These are phyloP conservation scores for Eustalomyia histrio DNA, from an alignment of 2,888 invertebrate genomes.

Conservation along the genomic window DNA sequence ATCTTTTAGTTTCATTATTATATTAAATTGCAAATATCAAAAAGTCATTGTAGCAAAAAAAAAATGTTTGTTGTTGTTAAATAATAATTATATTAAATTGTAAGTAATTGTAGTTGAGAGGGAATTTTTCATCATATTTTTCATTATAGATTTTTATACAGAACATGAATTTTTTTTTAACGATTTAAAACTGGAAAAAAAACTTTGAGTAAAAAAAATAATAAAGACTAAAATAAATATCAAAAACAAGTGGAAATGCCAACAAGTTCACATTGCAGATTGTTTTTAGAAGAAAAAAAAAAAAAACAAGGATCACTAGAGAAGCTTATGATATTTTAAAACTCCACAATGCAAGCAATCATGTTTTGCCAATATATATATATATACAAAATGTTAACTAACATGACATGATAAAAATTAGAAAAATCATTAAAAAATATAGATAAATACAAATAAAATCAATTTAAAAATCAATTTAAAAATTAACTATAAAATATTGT, in stretches of 20 bases:
- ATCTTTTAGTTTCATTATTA: too few species aligned
- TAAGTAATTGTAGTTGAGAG: too few species aligned
- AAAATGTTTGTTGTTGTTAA: too few species aligned
- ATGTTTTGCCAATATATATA: slow-evolving; percentile 6
- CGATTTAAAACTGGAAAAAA: too few species aligned
- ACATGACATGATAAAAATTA: slow-evolving; percentile 20
- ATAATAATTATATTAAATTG: too few species aligned
- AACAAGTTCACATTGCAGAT: slow-evolving; percentile 52
- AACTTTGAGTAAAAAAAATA: too few species aligned
- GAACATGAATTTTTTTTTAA: too few species aligned
- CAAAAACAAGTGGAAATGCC: slow-evolving; percentile 60
- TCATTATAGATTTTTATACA: too few species aligned
- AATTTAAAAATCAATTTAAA: neutral
- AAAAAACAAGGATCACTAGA: slow-evolving; percentile 43
- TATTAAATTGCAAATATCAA: too few species aligned
- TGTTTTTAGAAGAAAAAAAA: slow-evolving; percentile 3
- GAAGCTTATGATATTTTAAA: slow-evolving; percentile 51
- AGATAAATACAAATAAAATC: neutral
- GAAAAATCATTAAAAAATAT: slow-evolving; percentile 10
- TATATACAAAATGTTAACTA: neutral
- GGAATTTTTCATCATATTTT: too few species aligned
- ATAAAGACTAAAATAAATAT: slow-evolving; percentile 9
- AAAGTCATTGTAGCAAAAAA: too few species aligned
- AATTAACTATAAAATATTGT: neutral
- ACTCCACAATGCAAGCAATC: slow-evolving; percentile 17